phyloP scores from a whole-genome alignment of 2,888 invertebrate species.

The Elmis aenea region DNA sequence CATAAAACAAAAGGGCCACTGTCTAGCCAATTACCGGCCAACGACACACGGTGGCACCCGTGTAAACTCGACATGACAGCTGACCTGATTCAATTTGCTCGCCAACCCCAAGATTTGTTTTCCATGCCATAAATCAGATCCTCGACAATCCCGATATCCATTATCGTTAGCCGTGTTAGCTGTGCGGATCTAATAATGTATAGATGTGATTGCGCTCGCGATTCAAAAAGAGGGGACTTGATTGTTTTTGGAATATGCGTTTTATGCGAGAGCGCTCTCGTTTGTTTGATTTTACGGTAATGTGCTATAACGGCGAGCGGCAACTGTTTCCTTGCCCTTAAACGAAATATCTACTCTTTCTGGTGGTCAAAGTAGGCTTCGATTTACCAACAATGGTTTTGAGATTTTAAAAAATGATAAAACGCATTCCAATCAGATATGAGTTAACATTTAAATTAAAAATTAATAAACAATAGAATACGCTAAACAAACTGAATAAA shows the following conservation, averaged over 20 bases:
- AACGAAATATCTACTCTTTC: no score
- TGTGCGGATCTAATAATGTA: conserved; percentile 32
- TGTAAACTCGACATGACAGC: conserved; percentile 38
- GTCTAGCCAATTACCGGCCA: conserved; percentile 20
- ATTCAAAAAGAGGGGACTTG: conserved; percentile 12
- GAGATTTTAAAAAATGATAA: no score
- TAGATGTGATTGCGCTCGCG: conserved; percentile 31
- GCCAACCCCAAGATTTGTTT: conserved; percentile 45
- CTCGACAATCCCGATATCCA: conserved; percentile 46
- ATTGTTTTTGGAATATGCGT: conserved; percentile 1
- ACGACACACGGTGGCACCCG: conserved; percentile 22
- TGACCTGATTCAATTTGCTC: conserved; percentile 45
- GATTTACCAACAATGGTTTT: no score
- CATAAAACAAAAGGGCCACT: conserved; percentile 24
- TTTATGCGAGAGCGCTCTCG: no score
- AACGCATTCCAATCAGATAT: no score
- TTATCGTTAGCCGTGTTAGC: conserved; percentile 42
- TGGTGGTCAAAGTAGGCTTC: no score
- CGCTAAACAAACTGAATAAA: no score
- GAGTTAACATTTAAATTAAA: no score
- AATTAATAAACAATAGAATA: no score
- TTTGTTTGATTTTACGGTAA: no score
- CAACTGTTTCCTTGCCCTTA: no score
- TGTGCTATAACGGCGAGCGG: no score
- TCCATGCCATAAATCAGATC: conserved; percentile 47